Conservation (phyloP, 2,888 invertebrate genomes). For the Tribolium freemani region DNA sequence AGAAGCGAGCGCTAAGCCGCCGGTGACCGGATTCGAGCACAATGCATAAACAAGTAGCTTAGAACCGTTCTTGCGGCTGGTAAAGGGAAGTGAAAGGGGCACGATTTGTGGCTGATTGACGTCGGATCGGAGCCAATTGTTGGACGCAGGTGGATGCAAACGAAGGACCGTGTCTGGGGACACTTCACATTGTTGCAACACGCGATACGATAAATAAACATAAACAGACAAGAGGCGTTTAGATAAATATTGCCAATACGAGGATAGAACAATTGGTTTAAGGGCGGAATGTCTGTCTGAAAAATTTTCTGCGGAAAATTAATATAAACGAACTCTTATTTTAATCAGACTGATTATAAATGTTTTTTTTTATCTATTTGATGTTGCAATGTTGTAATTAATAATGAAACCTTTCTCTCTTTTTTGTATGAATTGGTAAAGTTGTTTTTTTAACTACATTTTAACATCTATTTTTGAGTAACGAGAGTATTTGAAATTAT, state of each 20-base stretch:
- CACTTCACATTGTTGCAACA: neutral
- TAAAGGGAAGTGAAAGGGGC: neutral
- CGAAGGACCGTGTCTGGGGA: neutral
- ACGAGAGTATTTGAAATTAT: too few relatives aligned
- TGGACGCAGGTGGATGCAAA: neutral
- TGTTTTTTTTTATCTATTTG: too few relatives aligned
- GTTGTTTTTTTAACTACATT: too few relatives aligned
- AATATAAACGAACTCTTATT: too few relatives aligned
- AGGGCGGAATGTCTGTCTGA: too few relatives aligned
- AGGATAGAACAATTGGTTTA: neutral
- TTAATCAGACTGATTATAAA: too few relatives aligned
- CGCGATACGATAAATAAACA: neutral
- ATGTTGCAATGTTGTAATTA: too few relatives aligned
- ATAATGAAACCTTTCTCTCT: too few relatives aligned
- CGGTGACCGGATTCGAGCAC: constrained; percentile 23
- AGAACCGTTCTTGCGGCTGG: neutral
- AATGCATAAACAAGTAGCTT: constrained; percentile 22
- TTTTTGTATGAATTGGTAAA: too few relatives aligned
- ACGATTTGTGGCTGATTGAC: neutral
- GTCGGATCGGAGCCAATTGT: neutral
- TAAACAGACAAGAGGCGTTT: neutral
- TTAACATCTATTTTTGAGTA: too few relatives aligned
- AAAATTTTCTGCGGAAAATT: too few relatives aligned
- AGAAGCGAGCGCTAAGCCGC: constrained; percentile 27
- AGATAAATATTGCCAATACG: neutral